Conservation (phyloP, 1,140 invertebrate species). For the Drosophila willistoni region DNA sequence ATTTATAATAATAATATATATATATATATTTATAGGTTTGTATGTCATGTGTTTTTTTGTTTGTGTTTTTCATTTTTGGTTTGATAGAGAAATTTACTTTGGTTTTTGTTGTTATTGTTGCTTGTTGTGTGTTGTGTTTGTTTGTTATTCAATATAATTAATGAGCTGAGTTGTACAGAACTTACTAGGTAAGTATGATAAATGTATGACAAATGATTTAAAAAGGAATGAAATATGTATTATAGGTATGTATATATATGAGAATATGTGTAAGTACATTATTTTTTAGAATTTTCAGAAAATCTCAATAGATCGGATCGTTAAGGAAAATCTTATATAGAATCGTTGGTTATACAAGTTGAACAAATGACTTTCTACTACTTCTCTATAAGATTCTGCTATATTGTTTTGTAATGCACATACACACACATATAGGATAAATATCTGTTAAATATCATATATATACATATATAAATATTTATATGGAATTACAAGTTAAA, state of each 20-base stretch:
- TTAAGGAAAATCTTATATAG: no score
- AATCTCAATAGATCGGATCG: no score
- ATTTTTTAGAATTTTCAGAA: no score
- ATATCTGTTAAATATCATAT: not conserved
- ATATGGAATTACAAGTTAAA: not conserved
- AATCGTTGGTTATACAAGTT: no score
- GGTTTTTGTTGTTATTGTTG: not conserved
- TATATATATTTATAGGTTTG: conserved; percentile 1
- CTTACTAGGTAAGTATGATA: not conserved
- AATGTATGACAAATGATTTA: not conserved
- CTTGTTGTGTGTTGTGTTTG: no score
- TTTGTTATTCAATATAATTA: not conserved
- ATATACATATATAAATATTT: not conserved
- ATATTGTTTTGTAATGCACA: no score
- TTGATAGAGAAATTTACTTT: conserved; percentile 6
- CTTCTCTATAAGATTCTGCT: no score
- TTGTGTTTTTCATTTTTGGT: not conserved
- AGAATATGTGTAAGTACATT: not conserved
- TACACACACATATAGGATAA: not conserved
- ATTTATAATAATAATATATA: not conserved
- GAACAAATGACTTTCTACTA: no score
- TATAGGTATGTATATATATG: not conserved
- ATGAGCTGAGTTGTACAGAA: not conserved
- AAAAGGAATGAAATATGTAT: not conserved
- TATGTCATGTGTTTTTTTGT: no score